Conservation (phyloP, 2,888 invertebrate genomes). For the Atethmia centrago region DNA sequence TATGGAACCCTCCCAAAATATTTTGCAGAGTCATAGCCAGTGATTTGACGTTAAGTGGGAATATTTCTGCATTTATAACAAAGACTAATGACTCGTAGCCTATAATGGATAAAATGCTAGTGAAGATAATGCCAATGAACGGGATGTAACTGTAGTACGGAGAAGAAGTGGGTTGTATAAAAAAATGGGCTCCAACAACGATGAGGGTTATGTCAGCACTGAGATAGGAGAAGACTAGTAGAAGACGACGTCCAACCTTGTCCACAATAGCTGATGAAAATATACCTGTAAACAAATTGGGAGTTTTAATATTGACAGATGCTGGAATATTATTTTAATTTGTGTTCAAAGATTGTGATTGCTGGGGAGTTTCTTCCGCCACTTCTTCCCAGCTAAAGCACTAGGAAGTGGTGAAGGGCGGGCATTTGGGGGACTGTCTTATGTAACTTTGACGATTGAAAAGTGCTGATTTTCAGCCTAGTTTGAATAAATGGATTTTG, state of each 20-base stretch:
- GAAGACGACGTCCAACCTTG: constrained; percentile 84
- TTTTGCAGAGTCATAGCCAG: constrained; percentile 85
- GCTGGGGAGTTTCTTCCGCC: too few relatives aligned
- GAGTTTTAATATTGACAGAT: neutral
- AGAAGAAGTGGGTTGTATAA: constrained; percentile 68
- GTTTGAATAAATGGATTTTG: too few relatives aligned
- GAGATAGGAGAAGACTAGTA: constrained; percentile 83
- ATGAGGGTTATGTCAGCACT: constrained; percentile 73
- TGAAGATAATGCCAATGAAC: constrained; percentile 82
- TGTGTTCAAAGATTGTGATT: neutral
- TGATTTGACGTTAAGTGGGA: constrained; percentile 90
- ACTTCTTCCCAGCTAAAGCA: too few relatives aligned
- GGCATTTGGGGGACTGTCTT: too few relatives aligned
- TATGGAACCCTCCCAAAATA: constrained; percentile 80
- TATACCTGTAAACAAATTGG: constrained; percentile 75
- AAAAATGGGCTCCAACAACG: constrained; percentile 80
- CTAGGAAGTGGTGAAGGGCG: too few relatives aligned
- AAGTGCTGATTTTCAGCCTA: too few relatives aligned
- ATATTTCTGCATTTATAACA: constrained; percentile 89
- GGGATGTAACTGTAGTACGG: constrained; percentile 77
- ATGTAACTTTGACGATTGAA: too few relatives aligned
- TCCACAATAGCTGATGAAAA: constrained; percentile 79
- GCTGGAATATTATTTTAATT: neutral
- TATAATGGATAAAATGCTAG: constrained; percentile 74
- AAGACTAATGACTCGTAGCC: constrained; percentile 86